Base-by-base conservation (phyloP, 2,113 vertebrate species). In the Orcinus orca region DNA sequence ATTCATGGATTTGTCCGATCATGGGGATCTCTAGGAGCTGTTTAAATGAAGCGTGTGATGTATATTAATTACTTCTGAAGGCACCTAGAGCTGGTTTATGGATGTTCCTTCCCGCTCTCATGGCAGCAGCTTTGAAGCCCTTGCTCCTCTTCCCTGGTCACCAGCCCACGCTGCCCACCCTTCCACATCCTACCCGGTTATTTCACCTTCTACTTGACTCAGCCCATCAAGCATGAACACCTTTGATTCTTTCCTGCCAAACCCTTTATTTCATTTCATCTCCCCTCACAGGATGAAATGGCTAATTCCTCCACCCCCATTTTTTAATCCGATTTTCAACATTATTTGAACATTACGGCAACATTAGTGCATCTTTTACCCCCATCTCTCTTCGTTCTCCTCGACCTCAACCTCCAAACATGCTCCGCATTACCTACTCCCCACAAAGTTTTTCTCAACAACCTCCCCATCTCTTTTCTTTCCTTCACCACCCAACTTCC, bases 1-100 rank as follows among this genome's bases (percentile, higher is more conserved):
- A 94, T 89, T 92, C 92, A 44, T 38, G 63, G 44, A 83, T 94
- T 47, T 93, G 58, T 41, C 82, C 92, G 67, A 84, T 93, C 70
- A 44, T 55, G 41, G 36, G 70, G 60, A 55, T 77, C 53, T 71
- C 68, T 70, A 87, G 79, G 81, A 83, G 58, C 73, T 67, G 23
- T 63, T 67, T n/a, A 36, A 90, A 88, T n/a, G 60, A 92, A 17
- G 50, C 71, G 20, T 29, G 15, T 50, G 60, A 92, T 20, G 13
- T 63, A 25, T 36, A 47, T 55, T 38, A 62, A 60, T 63, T 62
- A 82, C 15, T 83, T 82, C 36, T 67, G 10, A 50, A 76, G 80
- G 86, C 88, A 88, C 36, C 36, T 3, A 11, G 21, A 74, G 38
- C 21, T 41, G 17, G 76, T 44, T 31, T 74, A 7, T 1, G 4